Conservation (phyloP, 2,797 vertebrate genomes). For the Sebastes reedi region DNA sequence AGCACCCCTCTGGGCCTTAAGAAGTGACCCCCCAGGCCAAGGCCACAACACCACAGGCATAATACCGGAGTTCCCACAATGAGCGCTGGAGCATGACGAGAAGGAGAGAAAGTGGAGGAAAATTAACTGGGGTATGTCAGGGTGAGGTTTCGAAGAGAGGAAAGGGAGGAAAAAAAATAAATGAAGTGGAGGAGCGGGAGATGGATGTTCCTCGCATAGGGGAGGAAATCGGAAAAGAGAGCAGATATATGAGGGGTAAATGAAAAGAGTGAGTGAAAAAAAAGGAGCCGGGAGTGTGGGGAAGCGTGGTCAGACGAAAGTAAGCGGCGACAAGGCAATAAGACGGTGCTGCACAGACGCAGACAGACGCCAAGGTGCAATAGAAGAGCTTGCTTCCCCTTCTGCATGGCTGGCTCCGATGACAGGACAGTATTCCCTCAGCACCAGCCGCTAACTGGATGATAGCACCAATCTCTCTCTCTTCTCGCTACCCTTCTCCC, state of each 20-base stretch:
- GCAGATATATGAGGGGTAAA: slow-evolving; percentile 39
- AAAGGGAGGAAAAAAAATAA: slow-evolving; percentile 26
- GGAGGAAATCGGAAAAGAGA: slow-evolving; percentile 32
- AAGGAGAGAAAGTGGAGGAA: slow-evolving; percentile 22
- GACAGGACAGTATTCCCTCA: slow-evolving; percentile 84
- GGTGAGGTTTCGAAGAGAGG: slow-evolving; percentile 9
- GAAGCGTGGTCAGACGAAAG: slow-evolving; percentile 52
- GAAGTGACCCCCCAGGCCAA: slow-evolving; percentile 65
- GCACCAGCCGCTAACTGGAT: slow-evolving; percentile 79
- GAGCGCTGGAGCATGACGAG: slow-evolving; percentile 61
- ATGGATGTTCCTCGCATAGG: slow-evolving; percentile 53
- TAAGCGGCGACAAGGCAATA: slow-evolving; percentile 59
- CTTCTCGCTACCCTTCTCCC: slow-evolving; percentile 56
- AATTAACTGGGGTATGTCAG: slow-evolving; percentile 36
- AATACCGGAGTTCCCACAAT: slow-evolving; percentile 65
- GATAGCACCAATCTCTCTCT: slow-evolving; percentile 78
- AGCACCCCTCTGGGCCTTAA: slow-evolving; percentile 62
- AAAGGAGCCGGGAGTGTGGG: slow-evolving; percentile 43
- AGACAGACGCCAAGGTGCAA: slow-evolving; percentile 80
- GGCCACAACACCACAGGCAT: slow-evolving; percentile 64
- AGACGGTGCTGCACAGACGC: slow-evolving; percentile 61
- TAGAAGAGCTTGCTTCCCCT: slow-evolving; percentile 80
- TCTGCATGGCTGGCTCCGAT: slow-evolving; percentile 76
- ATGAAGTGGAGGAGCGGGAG: slow-evolving; percentile 38
- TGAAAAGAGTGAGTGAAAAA: slow-evolving; percentile 39